Conservation (phyloP, 2,797 vertebrate species). For the Thunnus albacares region DNA sequence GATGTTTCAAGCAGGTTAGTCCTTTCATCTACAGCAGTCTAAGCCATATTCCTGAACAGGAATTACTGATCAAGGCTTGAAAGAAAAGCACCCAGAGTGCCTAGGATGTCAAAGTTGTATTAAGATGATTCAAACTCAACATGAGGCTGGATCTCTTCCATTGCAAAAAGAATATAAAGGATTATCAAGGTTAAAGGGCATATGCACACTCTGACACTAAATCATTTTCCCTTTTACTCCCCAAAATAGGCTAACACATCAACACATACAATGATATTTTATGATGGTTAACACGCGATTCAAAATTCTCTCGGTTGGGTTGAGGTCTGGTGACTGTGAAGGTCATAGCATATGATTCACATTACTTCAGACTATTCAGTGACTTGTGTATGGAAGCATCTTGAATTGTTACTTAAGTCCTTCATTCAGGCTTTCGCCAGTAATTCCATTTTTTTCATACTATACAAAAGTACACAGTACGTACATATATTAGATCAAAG, state of each 20-base stretch:
- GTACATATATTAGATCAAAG: background rate
- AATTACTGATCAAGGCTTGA: background rate
- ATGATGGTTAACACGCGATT: no score
- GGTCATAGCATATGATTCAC: no score
- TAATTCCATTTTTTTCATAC: no score
- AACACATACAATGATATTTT: background rate
- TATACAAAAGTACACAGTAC: background rate
- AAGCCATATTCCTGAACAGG: background rate
- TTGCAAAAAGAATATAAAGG: no score
- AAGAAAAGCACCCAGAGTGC: constrained; percentile 23
- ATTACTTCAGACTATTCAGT: no score
- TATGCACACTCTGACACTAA: background rate
- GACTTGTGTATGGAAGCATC: no score
- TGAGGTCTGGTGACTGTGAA: no score
- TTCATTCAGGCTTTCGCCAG: no score
- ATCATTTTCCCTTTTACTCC: no score
- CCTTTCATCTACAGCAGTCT: constrained; percentile 17
- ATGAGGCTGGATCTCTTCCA: no score
- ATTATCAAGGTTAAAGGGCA: background rate
- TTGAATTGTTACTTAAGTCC: background rate
- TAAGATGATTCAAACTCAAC: constrained; percentile 8
- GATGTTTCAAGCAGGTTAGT: constrained; percentile 18
- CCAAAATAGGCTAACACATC: background rate
- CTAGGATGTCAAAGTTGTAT: background rate
- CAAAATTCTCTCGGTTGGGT: no score